Percentiles rank a stretch among this genome's conserved stretches.
Evolutionary conservation across 2,888 invertebrate species (phyloP).

Genomic region (Labia minor): DNA sequence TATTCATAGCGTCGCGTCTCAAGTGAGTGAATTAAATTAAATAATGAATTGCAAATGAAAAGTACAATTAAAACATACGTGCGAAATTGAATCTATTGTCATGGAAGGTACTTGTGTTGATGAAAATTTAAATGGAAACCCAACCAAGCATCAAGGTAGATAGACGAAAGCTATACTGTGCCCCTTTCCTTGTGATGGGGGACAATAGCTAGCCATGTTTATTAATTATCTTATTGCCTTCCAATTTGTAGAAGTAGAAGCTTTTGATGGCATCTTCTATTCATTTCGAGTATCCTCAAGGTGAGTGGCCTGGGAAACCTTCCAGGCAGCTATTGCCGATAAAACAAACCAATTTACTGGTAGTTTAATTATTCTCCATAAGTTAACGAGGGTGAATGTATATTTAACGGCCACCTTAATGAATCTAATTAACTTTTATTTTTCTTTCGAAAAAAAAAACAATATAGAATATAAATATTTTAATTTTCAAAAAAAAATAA

Average conservation of each 20-base stretch:
- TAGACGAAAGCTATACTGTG: background rate
- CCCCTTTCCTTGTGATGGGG: background rate
- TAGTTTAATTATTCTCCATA: background rate
- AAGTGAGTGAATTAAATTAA: constrained; percentile 8
- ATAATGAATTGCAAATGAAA: constrained; percentile 13
- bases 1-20: background rate
- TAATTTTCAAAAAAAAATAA: too few species aligned
- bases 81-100: constrained; percentile 13
- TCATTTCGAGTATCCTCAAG: background rate
- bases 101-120: background rate
- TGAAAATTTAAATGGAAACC: constrained; percentile 8
- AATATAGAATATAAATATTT: too few species aligned
- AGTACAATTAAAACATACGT: constrained; percentile 7
- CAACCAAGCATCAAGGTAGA: constrained; percentile 2
- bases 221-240: constrained; percentile 13
- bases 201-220: background rate
- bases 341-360: background rate
- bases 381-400: background rate
- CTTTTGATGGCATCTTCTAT: background rate
- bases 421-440: too few species aligned
- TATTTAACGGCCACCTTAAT: too few species aligned
- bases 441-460: too few species aligned
- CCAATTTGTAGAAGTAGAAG: constrained; percentile 7
- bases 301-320: background rate
- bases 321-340: too few species aligned